These are phyloP conservation scores for Drosophila murphyi DNA, from an alignment of 1,140 invertebrate genomes.

Conservation along the genomic window DNA sequence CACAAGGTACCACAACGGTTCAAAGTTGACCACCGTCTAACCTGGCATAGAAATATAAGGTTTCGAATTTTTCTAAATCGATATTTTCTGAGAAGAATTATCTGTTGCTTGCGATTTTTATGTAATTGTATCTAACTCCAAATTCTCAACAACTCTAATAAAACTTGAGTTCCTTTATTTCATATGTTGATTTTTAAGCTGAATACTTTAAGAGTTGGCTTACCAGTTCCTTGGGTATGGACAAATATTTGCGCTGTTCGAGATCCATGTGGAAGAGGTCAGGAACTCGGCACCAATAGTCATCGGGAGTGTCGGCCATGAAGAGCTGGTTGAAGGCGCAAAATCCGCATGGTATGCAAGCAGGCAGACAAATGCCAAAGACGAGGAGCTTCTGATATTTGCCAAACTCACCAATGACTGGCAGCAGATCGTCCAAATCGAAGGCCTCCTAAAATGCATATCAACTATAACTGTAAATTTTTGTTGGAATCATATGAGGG, in stretches of 20 bases:
- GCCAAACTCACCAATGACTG: constrained; percentile 94
- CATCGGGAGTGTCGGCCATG: constrained; percentile 91
- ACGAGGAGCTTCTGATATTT: constrained; percentile 93
- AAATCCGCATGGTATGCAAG: constrained; percentile 94
- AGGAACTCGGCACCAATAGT: constrained; percentile 92
- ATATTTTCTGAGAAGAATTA: no score
- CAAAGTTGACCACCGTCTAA: no score
- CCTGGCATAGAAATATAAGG: no score
- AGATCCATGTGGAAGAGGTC: constrained; percentile 87
- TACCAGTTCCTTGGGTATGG: constrained; percentile 87
- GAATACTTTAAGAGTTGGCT: constrained; percentile 15
- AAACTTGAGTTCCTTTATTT: no score
- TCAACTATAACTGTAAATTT: background rate
- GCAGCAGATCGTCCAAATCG: constrained; percentile 93
- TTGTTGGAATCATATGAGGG: background rate
- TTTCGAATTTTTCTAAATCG: no score
- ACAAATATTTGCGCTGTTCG: constrained; percentile 87
- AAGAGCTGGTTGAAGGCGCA: constrained; percentile 96
- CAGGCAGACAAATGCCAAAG: constrained; percentile 94
- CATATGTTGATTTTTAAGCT: no score
- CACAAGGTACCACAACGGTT: no score
- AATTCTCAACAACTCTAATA: no score
- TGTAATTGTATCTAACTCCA: no score
- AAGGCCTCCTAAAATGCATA: constrained; percentile 85
- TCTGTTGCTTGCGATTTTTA: no score